Base-by-base conservation (phyloP, 2,113 vertebrate genomes). In the Ctenomys sociabilis region DNA sequence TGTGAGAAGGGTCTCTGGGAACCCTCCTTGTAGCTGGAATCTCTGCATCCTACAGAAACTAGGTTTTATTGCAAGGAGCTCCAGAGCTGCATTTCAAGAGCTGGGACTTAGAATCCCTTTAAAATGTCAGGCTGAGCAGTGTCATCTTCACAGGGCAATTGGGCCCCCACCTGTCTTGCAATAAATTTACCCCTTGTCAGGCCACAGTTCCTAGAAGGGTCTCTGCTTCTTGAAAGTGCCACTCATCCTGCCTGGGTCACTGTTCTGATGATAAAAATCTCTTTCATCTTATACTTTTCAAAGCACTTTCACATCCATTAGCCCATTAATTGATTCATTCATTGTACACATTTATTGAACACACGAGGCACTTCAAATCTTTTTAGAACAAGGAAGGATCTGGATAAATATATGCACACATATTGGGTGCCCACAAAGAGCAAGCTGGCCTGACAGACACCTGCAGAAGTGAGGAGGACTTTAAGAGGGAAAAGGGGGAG, bases 201-300 rank as follows among this genome's bases (percentile, higher is more conserved):
- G 61, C 54, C 6, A 61, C 49, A 35, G 82, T 40, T 85, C 77
- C 82, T 24, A 12, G 70, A 63, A 17, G 12, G 85, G 40, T 57
- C 11, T 85, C 92, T 81, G 64, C 78, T 92, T 54, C 73, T 86
- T 45, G 35, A 91, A 93, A 96, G 10, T n/a, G 32, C 43, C 94
- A 35, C 37, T 78, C 78, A 61, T 68, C 24, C 68, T 89, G 87
- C n/a, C 75, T 85, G 85, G 30, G 1, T 90, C 93, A 93, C 87
- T 80, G 17, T 81, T 93, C 73, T 85, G 80, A 63, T 96, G 61
- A 94, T 85, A 91, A 84, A 77, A 96, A 73, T 81, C 59, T 82
- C 91, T 94, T 96, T 97, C 84, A 91, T 93, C 95, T 93, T 80
- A 68, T 1, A 87, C 78, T 91, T 97, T 91, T 94, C 86, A 88